phyloP scores from a whole-genome alignment of 1,140 invertebrate genomes.

The Lanistes nyassanus region DNA sequence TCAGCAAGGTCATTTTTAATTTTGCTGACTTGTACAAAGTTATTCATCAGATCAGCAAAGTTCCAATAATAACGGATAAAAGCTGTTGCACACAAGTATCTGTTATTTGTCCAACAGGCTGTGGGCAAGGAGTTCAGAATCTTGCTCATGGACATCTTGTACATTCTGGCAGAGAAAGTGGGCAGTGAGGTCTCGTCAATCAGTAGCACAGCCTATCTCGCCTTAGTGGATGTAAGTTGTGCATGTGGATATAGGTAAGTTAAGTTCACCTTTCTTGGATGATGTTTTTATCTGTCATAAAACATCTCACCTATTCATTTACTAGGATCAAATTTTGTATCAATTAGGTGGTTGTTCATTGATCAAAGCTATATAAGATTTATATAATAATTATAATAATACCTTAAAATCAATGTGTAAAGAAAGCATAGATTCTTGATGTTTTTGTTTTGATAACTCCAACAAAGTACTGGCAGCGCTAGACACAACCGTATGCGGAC shows the following conservation, averaged over 20 bases:
- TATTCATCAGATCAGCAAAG: too few relatives aligned
- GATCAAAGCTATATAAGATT: background rate
- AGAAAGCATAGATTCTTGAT: background rate
- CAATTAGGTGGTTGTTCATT: too few relatives aligned
- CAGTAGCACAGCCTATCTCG: slow-evolving; percentile 54
- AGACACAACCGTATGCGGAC: too few relatives aligned
- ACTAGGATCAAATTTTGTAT: too few relatives aligned
- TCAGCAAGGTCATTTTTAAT: background rate
- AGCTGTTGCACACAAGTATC: background rate
- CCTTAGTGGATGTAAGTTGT: slow-evolving; percentile 43
- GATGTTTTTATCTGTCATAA: too few relatives aligned
- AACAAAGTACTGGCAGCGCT: too few relatives aligned
- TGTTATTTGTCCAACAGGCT: slow-evolving; percentile 35
- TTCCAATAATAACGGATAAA: too few relatives aligned
- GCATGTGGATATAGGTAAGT: slow-evolving; percentile 50
- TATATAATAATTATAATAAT: background rate
- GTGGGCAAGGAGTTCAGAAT: slow-evolving; percentile 41
- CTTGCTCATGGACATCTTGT: slow-evolving; percentile 49
- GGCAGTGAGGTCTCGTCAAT: slow-evolving; percentile 53
- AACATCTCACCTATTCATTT: too few relatives aligned
- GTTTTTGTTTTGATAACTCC: background rate
- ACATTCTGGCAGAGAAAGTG: slow-evolving; percentile 59
- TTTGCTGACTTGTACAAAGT: too few relatives aligned
- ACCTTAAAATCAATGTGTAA: background rate
- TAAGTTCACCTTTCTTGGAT: background rate